These are phyloP conservation scores for Scortum barcoo DNA, from an alignment of 2,113 vertebrate species.

Conservation along the genomic window DNA sequence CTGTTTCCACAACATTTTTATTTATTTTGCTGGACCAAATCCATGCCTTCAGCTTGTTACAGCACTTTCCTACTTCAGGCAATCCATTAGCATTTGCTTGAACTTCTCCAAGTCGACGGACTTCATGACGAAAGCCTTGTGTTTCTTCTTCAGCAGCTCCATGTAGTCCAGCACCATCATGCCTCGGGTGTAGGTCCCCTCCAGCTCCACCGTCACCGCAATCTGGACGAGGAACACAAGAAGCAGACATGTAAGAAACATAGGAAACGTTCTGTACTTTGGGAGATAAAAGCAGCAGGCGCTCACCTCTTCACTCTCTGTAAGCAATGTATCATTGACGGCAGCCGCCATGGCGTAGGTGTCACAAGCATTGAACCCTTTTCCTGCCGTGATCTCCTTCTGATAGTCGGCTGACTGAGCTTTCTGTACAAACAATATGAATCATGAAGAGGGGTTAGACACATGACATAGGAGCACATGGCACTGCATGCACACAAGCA, in stretches of 20 bases:
- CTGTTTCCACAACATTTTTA: no score
- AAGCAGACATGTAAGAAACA: no score
- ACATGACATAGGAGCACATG: neutral
- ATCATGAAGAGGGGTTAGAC: neutral
- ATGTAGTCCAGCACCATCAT: constrained; percentile 84
- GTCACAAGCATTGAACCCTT: constrained; percentile 83
- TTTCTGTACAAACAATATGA: constrained; percentile 32
- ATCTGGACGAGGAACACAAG: constrained; percentile 30
- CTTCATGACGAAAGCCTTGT: constrained; percentile 80
- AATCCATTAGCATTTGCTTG: constrained; percentile 75
- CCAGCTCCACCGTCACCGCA: constrained; percentile 79
- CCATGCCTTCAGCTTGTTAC: neutral
- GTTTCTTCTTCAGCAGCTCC: constrained; percentile 75
- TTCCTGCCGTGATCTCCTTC: constrained; percentile 59
- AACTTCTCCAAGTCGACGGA: constrained; percentile 79
- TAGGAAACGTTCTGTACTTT: neutral
- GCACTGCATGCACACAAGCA: neutral
- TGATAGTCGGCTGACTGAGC: constrained; percentile 17
- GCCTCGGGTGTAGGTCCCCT: constrained; percentile 74
- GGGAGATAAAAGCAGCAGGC: neutral
- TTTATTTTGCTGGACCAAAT: neutral
- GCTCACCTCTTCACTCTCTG: constrained; percentile 54
- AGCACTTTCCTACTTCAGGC: constrained; percentile 68
- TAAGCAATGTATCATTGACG: constrained; percentile 72
- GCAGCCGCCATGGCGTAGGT: constrained; percentile 84